A percentile compares a stretch with the other conserved stretches of the same genome.
Evolutionary conservation across 1,140 invertebrate genomes (phyloP).

Genomic region (Aphis craccivora): DNA sequence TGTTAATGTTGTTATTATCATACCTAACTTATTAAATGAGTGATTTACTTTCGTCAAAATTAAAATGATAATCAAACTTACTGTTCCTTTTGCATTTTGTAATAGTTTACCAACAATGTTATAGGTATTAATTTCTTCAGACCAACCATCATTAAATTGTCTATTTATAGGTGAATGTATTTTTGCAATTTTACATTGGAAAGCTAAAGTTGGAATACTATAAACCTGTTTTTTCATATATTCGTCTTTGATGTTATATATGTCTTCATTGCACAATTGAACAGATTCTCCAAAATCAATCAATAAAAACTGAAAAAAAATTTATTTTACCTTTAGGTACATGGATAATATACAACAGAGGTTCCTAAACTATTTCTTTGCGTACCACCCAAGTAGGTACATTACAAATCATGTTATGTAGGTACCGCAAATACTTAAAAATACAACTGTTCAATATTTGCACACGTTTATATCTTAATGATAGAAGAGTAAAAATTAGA

Average conservation of each 20-base stretch:
- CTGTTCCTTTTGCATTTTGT: slow-evolving; percentile 64
- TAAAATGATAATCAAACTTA: background rate
- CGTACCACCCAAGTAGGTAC: too few relatives aligned
- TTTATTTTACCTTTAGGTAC: background rate
- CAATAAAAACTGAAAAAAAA: slow-evolving; percentile 69
- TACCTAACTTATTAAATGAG: too few relatives aligned
- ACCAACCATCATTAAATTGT: slow-evolving; percentile 71
- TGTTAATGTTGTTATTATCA: too few relatives aligned
- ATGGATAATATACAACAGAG: too few relatives aligned
- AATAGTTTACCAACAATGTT: background rate
- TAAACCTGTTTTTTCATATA: slow-evolving; percentile 54
- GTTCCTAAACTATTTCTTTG: too few relatives aligned
- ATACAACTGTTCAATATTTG: too few relatives aligned
- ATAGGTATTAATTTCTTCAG: slow-evolving; percentile 65
- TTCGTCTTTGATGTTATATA: slow-evolving; percentile 58
- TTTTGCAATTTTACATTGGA: slow-evolving; percentile 75
- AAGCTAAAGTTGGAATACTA: slow-evolving; percentile 68
- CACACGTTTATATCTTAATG: too few relatives aligned
- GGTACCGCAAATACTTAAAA: too few relatives aligned
- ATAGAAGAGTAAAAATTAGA: too few relatives aligned
- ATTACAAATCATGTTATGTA: too few relatives aligned
- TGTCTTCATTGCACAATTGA: slow-evolving; percentile 61
- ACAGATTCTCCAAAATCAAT: slow-evolving; percentile 80
- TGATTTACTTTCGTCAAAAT: too few relatives aligned
- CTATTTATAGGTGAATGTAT: slow-evolving; percentile 71